Conservation (phyloP, 2,888 invertebrate genomes). For the Acanthosepion esculentum region DNA sequence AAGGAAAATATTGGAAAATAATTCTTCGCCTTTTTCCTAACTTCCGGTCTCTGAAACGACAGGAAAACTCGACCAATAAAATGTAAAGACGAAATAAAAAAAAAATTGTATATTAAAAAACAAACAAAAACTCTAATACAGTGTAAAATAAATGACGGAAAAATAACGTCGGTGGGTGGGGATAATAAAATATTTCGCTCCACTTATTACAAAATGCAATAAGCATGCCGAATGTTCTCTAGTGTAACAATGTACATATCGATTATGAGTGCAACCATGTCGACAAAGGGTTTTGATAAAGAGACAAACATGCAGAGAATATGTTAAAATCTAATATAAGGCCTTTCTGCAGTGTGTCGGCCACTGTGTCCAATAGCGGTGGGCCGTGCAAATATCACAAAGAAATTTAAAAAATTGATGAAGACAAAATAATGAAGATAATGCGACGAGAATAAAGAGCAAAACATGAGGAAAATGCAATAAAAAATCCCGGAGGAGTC, state of each 20-base stretch:
- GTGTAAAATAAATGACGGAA: background rate
- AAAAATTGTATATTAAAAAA: background rate
- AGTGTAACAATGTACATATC: background rate
- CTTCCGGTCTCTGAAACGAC: background rate
- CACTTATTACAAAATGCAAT: slow-evolving; percentile 21
- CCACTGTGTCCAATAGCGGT: background rate
- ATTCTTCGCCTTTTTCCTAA: background rate
- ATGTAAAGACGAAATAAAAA: background rate
- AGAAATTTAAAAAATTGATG: background rate
- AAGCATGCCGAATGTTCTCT: background rate
- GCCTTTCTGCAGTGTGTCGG: background rate
- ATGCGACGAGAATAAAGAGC: background rate
- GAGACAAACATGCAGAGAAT: background rate
- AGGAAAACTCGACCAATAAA: slow-evolving; percentile 25
- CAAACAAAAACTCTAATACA: background rate
- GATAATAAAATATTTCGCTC: background rate
- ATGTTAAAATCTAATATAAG: slow-evolving; percentile 22
- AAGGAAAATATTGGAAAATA: slow-evolving; percentile 21
- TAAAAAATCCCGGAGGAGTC: background rate
- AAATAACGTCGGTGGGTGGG: background rate
- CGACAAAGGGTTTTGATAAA: background rate
- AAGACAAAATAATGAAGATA: background rate
- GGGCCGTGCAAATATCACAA: slow-evolving; percentile 33
- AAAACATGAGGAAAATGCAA: background rate
- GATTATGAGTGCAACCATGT: background rate